Conservation (phyloP, 2,888 invertebrate species). For the Villa cingulata region DNA sequence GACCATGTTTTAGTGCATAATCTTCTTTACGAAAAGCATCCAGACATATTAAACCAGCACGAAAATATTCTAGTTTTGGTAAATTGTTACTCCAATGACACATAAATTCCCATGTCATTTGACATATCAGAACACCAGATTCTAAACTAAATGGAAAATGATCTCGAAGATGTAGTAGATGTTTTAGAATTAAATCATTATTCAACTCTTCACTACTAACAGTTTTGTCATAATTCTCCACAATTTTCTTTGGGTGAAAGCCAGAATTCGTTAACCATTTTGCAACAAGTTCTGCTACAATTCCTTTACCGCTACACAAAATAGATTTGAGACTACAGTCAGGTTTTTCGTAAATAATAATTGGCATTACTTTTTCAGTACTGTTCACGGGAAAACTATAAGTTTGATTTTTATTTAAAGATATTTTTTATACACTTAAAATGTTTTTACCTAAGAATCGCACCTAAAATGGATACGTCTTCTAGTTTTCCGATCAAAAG, state of each 20-base stretch:
- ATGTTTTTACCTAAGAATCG: constrained; percentile 43
- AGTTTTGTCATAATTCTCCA: constrained; percentile 24
- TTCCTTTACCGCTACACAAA: constrained; percentile 55
- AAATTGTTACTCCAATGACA: constrained; percentile 73
- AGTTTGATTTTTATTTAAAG: constrained; percentile 19
- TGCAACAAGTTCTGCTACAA: constrained; percentile 78
- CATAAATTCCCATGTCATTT: constrained; percentile 86
- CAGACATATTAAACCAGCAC: constrained; percentile 58
- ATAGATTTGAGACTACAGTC: constrained; percentile 54
- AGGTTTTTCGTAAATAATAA: constrained; percentile 41
- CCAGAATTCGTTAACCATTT: constrained; percentile 71
- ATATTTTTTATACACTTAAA: constrained; percentile 28
- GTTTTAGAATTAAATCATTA: constrained; percentile 41
- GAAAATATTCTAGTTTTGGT: constrained; percentile 48
- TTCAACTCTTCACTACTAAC: not conserved
- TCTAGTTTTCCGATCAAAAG: constrained; percentile 77
- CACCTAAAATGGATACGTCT: constrained; percentile 66
- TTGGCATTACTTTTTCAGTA: constrained; percentile 36
- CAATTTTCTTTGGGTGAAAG: constrained; percentile 48
- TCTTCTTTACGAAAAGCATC: constrained; percentile 29
- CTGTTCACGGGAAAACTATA: constrained; percentile 23
- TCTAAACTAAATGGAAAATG: constrained; percentile 81
- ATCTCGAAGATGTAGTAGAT: constrained; percentile 48
- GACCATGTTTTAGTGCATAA: constrained; percentile 50
- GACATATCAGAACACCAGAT: constrained; percentile 62